A percentile compares a stretch with the other conserved stretches of the same genome.
phyloP scores from a whole-genome alignment of 2,113 vertebrate species.

The Coptodon bakossiorum region DNA sequence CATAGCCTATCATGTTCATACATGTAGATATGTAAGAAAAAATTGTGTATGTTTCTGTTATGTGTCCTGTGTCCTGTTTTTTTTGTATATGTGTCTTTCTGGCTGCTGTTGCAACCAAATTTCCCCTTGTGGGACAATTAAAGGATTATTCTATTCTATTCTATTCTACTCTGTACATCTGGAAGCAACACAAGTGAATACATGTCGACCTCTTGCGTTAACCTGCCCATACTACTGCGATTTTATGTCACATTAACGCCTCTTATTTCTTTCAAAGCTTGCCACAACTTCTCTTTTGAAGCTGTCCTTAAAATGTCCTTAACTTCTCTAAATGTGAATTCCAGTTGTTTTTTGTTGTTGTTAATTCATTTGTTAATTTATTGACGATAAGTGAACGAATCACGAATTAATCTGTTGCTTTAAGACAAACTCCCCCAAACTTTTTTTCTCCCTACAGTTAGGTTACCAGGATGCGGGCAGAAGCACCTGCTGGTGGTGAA shows the following conservation, averaged over 20 bases:
- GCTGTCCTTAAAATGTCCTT: neutral
- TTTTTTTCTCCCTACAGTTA: neutral
- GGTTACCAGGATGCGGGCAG: constrained; percentile 45
- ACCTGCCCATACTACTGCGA: neutral
- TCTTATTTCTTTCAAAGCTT: neutral
- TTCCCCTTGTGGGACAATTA: neutral
- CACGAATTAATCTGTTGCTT: neutral
- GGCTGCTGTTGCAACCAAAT: neutral
- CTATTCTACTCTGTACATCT: neutral
- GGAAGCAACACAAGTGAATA: neutral
- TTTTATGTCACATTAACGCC: neutral
- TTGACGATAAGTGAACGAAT: neutral
- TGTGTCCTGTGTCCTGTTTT: neutral
- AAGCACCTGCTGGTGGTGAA: constrained; percentile 34
- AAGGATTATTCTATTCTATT: neutral
- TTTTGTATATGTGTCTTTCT: neutral
- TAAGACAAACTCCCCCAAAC: neutral
- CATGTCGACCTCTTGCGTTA: neutral
- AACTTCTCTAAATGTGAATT: neutral
- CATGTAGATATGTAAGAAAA: neutral
- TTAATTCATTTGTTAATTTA: neutral
- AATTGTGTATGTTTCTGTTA: neutral
- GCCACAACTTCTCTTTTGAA: neutral
- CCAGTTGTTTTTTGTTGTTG: neutral
- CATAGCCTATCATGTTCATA: neutral